Base-by-base conservation (phyloP, 2,113 vertebrate species). In the Pedetes capensis region DNA sequence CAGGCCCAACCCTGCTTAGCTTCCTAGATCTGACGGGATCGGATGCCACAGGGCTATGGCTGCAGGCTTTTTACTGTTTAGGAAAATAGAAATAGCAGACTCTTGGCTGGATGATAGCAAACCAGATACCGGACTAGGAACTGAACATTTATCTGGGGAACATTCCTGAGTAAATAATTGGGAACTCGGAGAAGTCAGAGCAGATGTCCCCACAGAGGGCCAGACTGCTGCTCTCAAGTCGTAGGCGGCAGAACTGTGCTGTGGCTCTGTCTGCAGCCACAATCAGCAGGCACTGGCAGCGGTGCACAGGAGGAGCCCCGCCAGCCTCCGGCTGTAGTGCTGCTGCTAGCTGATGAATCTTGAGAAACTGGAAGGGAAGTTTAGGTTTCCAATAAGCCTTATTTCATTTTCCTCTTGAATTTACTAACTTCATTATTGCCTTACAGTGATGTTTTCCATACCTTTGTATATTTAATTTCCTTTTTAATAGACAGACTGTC, bases 401-500 rank as follows among this genome's bases (percentile, higher is more conserved):
- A 3, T 72, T 88, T 75, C 75, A 8, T 49, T n/a, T 44, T 90
- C 49, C 61, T 69, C 84, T 37, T 25, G 87, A 88, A 82, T 95
- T 84, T 84, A 6, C 95, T 92, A 75, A 92, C 81, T 95, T 96
- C 92, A 75, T 97, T 92, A 79, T 79, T 78, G 68, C 55, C 51
- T 57, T 32, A 9, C 8, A 5, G 83, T 47, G 80, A 80, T 66
- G 91, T 75, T 68, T 7, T 66, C 96, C 92, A 39, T 72, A 92
- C 81, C 63, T 94, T 96, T 93, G 92, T 96, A 57, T 97, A 74
- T 97, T 97, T 96, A 96, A 97, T 97, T 97, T 97, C 97, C 97
- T 97, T 95, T 97, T 92, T 97, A 96, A 97, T 92, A 97, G 97
- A 94, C 87, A 78, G 64, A 87, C 97, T 96, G 96, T 88, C 97